Conservation (phyloP, 2,113 vertebrate species). For the Malurus alboscapulatus region DNA sequence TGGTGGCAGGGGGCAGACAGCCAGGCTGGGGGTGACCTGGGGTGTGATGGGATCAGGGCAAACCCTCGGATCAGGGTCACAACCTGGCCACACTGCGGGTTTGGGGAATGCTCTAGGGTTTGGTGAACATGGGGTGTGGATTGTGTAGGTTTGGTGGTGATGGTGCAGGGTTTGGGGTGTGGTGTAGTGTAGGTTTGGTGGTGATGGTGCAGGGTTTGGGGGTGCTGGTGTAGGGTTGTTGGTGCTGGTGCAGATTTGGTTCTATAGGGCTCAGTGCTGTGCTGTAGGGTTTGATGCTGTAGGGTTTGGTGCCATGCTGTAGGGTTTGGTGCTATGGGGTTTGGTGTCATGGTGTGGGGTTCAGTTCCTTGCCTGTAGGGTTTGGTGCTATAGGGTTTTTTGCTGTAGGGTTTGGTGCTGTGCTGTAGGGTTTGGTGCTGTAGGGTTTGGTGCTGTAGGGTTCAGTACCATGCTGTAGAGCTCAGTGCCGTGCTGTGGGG, state of each 20-base stretch:
- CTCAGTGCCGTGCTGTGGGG: too few species aligned
- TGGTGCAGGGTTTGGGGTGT: background rate
- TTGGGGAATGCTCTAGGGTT: background rate
- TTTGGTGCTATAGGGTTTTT: background rate
- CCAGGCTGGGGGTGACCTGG: background rate
- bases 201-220: background rate
- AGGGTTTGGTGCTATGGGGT: background rate
- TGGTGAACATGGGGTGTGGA: background rate
- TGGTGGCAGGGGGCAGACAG: background rate
- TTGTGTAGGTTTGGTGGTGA: background rate
- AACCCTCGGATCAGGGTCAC: background rate
- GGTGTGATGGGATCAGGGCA: accelerated
- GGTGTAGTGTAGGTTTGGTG: background rate
- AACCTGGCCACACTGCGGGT: background rate
- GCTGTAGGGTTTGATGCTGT: background rate
- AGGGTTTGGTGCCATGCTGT: background rate
- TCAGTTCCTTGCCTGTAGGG: too few species aligned
- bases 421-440: accelerated
- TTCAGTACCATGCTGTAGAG: too few species aligned
- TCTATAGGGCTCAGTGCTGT: background rate
- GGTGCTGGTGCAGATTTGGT: background rate
- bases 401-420: background rate
- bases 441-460: background rate
- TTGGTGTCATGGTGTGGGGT: background rate
- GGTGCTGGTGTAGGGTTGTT: background rate